A percentile compares a stretch with the other conserved stretches of the same genome.
These are phyloP conservation scores for Ectobius pallidus DNA, from an alignment of 2,888 invertebrate species.

Conservation along the genomic window DNA sequence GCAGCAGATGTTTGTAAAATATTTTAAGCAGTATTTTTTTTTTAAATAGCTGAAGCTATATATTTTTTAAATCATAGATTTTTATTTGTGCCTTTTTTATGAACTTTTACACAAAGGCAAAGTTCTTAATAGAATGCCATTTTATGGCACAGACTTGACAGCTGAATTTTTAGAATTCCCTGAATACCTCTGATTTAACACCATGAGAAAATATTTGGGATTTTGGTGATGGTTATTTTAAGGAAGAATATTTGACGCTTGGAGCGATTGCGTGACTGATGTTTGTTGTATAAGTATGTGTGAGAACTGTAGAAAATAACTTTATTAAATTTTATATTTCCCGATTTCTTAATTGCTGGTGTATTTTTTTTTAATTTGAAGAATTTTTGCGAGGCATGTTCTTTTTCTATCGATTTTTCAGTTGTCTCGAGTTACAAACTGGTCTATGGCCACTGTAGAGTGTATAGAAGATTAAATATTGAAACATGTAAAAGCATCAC, in stretches of 20 bases:
- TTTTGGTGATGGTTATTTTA: conserved; percentile 27
- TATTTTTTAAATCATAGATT: conserved; percentile 25
- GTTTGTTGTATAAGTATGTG: neutral
- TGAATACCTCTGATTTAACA: conserved; percentile 13
- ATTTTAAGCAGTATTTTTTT: conserved; percentile 30
- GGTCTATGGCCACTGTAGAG: neutral
- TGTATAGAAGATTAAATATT: conserved; percentile 9
- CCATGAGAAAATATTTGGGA: conserved; percentile 9
- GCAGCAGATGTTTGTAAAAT: conserved; percentile 34
- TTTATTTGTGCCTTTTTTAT: conserved; percentile 25
- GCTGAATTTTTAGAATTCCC: conserved; percentile 3
- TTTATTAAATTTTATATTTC: neutral
- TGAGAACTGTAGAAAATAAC: neutral
- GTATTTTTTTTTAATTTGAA: conserved; percentile 9
- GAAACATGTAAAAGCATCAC: conserved; percentile 28
- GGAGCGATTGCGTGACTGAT: neutral
- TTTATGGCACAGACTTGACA: conserved; percentile 8
- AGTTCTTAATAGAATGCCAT: conserved; percentile 13
- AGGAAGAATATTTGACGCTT: neutral
- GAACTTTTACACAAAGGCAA: conserved; percentile 11
- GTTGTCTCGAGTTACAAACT: neutral
- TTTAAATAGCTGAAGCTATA: conserved; percentile 14
- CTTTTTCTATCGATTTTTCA: neutral
- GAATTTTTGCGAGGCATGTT: conserved; percentile 1
- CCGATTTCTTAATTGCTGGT: neutral